Percentiles rank a stretch among this genome's conserved stretches.
These are phyloP conservation scores for Cranoglanis bouderius DNA, from an alignment of 2,113 vertebrate genomes.

Conservation along the genomic window DNA sequence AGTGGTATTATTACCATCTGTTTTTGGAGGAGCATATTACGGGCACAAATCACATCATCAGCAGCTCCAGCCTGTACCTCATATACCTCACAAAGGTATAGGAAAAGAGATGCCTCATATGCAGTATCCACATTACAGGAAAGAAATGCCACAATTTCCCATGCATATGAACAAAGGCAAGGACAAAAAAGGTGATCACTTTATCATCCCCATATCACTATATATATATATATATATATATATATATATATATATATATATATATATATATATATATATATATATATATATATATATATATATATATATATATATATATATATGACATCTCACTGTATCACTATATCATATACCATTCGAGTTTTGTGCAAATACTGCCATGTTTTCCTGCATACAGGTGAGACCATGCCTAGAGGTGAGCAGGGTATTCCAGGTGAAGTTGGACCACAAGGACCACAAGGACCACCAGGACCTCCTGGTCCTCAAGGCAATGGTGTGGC, in stretches of 20 bases:
- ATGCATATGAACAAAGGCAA: slow-evolving; percentile 87
- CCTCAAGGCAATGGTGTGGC: slow-evolving; percentile 78
- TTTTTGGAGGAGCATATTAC: slow-evolving; percentile 85
- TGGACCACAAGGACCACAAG: slow-evolving; percentile 80
- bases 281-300: slow-evolving; percentile 5
- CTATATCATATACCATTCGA: background rate
- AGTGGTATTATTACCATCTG: slow-evolving; percentile 69
- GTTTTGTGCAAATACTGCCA: slow-evolving; percentile 20
- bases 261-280: background rate
- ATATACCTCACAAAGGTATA: slow-evolving; percentile 85
- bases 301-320: background rate
- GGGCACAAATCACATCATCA: slow-evolving; percentile 86
- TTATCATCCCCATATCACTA: background rate
- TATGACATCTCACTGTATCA: background rate
- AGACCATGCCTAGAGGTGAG: slow-evolving; percentile 83
- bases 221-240: background rate
- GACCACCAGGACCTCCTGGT: slow-evolving; percentile 87
- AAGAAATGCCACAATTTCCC: slow-evolving; percentile 86
- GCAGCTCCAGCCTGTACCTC: slow-evolving; percentile 84
- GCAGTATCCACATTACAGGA: slow-evolving; percentile 89
- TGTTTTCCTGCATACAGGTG: slow-evolving; percentile 62
- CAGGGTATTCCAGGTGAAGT: slow-evolving; percentile 83
- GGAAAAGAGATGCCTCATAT: slow-evolving; percentile 88
- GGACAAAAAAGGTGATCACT: slow-evolving; percentile 84
- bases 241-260: slow-evolving; percentile 1